A percentile compares a stretch with the other conserved stretches of the same genome.
Evolutionary conservation across 1,140 invertebrate genomes (phyloP).

Genomic region (Radopholus similis): DNA sequence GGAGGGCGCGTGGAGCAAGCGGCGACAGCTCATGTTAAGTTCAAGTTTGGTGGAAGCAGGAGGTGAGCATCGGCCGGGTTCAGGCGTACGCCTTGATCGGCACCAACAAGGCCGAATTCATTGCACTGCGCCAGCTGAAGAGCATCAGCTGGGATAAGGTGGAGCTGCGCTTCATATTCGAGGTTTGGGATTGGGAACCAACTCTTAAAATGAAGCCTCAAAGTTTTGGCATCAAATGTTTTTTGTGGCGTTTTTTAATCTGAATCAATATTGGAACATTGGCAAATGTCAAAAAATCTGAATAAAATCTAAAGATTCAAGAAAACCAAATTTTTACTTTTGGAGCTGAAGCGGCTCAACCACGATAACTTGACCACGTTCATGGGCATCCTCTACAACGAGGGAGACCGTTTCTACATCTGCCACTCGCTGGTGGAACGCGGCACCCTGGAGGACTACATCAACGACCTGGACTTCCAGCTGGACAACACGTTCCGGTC

Average conservation of each 20-base stretch:
- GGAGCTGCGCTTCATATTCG: constrained; percentile 45
- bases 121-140: constrained; percentile 40
- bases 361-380: constrained; percentile 51
- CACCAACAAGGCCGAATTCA: constrained; percentile 50
- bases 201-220: no score
- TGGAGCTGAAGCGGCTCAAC: constrained; percentile 38
- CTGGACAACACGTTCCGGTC: constrained; percentile 47
- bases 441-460: constrained; percentile 52
- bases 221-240: background rate
- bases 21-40: constrained; percentile 40
- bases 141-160: constrained; percentile 41
- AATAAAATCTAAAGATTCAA: background rate
- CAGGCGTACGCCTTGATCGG: constrained; percentile 46
- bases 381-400: constrained; percentile 50
- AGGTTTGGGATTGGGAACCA: constrained; percentile 32
- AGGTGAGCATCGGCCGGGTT: no score
- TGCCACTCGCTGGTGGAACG: constrained; percentile 50
- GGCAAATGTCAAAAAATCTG: no score
- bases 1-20: constrained; percentile 35
- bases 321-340: background rate
- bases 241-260: background rate
- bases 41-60: no score
- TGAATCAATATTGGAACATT: no score
- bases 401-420: constrained; percentile 46
- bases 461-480: constrained; percentile 48